Evolutionary conservation across 2,888 invertebrate genomes (phyloP).

Genomic region (Ophioninae sp.): DNA sequence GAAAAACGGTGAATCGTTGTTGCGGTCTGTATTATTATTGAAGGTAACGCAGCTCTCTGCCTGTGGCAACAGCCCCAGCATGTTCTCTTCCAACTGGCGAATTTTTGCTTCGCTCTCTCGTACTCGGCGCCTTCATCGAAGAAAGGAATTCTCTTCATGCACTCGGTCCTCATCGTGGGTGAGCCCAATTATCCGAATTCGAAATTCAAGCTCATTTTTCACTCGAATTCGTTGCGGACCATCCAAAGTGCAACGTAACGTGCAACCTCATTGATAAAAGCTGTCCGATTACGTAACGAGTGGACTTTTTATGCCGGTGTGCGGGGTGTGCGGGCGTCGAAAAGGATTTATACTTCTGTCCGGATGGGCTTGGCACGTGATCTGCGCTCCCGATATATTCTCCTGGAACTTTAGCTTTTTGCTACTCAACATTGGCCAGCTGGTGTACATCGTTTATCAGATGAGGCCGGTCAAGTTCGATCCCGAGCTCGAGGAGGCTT

Average conservation of each 20-base stretch:
- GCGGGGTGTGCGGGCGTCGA: slow-evolving; percentile 12
- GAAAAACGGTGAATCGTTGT: no score
- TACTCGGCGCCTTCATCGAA: slow-evolving; percentile 90
- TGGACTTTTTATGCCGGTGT: neutral
- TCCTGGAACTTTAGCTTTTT: slow-evolving; percentile 94
- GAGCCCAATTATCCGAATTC: slow-evolving; percentile 72
- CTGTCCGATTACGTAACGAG: neutral
- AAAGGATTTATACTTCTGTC: slow-evolving; percentile 90
- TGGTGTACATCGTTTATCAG: slow-evolving; percentile 90
- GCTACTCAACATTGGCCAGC: slow-evolving; percentile 90
- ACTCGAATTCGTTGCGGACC: no score
- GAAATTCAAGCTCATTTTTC: neutral
- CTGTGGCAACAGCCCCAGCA: slow-evolving; percentile 89
- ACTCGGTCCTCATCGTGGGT: slow-evolving; percentile 90
- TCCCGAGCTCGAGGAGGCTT: slow-evolving; percentile 91
- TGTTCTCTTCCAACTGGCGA: slow-evolving; percentile 88
- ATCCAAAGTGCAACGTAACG: no score
- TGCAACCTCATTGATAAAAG: no score
- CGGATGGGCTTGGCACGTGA: slow-evolving; percentile 95
- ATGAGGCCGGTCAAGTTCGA: slow-evolving; percentile 92
- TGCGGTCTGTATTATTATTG: slow-evolving; percentile 57
- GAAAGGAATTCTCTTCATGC: slow-evolving; percentile 91
- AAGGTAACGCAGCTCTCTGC: slow-evolving; percentile 76
- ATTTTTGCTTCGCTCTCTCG: slow-evolving; percentile 89
- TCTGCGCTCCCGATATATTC: slow-evolving; percentile 93